A percentile compares a stretch with the other conserved stretches of the same genome.
phyloP scores from a whole-genome alignment of 2,797 vertebrate species.

The Sebastiscus albofasciatus region DNA sequence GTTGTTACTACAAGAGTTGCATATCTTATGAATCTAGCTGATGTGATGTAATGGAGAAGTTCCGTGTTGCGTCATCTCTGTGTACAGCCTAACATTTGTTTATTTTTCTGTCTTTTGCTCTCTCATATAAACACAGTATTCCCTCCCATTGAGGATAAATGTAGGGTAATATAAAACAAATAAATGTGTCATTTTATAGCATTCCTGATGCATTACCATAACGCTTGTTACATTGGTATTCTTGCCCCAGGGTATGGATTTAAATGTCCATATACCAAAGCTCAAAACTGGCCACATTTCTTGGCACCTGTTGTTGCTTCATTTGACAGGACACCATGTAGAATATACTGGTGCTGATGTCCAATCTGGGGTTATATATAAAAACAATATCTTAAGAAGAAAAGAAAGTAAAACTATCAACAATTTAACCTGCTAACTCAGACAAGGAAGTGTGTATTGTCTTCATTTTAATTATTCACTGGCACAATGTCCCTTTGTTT shows the following conservation, averaged over 20 bases:
- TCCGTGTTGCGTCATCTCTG: constrained; percentile 18
- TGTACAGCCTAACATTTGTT: neutral
- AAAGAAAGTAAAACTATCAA: neutral
- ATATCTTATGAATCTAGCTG: constrained; percentile 10
- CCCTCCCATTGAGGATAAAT: neutral
- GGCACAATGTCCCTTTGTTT: constrained; percentile 46
- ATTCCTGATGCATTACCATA: neutral
- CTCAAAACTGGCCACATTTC: neutral
- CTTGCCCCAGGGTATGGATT: neutral
- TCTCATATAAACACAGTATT: neutral
- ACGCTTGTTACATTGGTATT: neutral
- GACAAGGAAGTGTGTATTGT: neutral
- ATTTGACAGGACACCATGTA: neutral
- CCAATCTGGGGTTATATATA: neutral
- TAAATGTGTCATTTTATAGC: neutral
- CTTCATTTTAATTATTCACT: neutral
- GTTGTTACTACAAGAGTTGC: neutral
- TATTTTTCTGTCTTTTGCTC: neutral
- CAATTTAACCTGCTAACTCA: neutral
- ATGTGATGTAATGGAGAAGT: constrained; percentile 15
- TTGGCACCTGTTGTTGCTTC: constrained; percentile 1
- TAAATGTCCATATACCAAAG: neutral
- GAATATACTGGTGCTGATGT: neutral
- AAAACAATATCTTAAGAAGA: neutral
- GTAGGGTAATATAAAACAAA: neutral